These are phyloP conservation scores for Ficedula albicollis DNA, from an alignment of 2,797 vertebrate species.

Conservation along the genomic window DNA sequence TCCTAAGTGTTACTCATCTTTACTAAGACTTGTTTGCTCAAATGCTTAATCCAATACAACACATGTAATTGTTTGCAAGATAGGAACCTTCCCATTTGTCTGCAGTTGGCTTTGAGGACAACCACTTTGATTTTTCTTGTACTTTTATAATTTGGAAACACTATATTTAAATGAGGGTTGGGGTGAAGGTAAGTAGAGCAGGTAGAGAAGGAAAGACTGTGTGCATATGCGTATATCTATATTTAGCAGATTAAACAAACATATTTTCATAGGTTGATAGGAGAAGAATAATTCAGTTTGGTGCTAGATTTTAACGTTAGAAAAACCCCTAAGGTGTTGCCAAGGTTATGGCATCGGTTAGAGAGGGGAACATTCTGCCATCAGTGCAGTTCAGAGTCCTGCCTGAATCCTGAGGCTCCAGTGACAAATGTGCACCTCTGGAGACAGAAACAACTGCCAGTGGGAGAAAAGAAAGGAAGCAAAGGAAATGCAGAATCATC, in stretches of 20 bases:
- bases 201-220: too few species aligned
- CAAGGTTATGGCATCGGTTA: not conserved
- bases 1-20: not conserved
- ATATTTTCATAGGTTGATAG: not conserved
- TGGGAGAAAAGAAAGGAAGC: not conserved
- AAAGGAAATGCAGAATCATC: not conserved
- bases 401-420: not conserved
- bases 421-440: not conserved
- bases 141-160: not conserved
- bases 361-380: not conserved
- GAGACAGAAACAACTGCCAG: not conserved
- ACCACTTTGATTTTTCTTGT: not conserved
- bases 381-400: not conserved
- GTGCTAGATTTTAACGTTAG: not conserved
- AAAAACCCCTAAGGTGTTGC: not conserved
- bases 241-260: not conserved
- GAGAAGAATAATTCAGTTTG: not conserved
- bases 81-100: not conserved
- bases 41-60: not conserved
- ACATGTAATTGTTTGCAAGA: not conserved
- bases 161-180: not conserved
- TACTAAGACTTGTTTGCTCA: not conserved
- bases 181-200: not conserved
- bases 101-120: not conserved
- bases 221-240: not conserved